phyloP scores from a whole-genome alignment of 2,888 invertebrate genomes.

The Gortyna flavago region DNA sequence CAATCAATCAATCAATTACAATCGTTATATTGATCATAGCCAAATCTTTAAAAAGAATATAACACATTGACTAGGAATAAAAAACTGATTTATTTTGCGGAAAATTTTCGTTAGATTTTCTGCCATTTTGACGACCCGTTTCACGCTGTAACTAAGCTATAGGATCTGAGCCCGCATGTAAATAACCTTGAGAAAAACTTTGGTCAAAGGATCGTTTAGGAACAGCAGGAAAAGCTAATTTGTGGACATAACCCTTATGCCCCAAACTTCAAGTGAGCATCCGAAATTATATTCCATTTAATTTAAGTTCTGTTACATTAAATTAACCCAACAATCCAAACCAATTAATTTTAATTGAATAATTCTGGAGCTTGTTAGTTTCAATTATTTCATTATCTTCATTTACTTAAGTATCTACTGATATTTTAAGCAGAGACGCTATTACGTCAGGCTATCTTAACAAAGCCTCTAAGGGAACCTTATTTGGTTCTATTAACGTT shows the following conservation, averaged over 20 bases:
- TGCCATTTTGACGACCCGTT: neutral
- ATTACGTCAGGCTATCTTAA: conserved; percentile 32
- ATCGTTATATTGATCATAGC: no score
- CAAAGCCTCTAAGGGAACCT: conserved; percentile 17
- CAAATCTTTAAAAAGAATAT: neutral
- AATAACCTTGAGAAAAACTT: conserved; percentile 40
- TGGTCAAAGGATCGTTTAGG: conserved; percentile 61
- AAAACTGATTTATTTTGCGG: neutral
- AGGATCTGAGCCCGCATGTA: conserved; percentile 31
- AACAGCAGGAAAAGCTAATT: conserved; percentile 71
- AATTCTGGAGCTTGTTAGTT: conserved; percentile 50
- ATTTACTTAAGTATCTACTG: conserved; percentile 38
- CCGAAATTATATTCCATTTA: conserved; percentile 45
- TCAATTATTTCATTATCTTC: conserved; percentile 51
- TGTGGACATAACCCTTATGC: conserved; percentile 32
- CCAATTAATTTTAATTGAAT: conserved; percentile 48
- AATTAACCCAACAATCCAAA: conserved; percentile 42
- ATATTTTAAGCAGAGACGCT: conserved; percentile 26
- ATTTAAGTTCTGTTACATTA: conserved; percentile 33
- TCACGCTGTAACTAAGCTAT: conserved; percentile 10
- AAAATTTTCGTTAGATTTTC: neutral
- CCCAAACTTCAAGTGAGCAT: conserved; percentile 40
- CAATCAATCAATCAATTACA: neutral
- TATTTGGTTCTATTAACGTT: conserved; percentile 25
- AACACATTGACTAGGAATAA: neutral